Evolutionary conservation across 2,888 invertebrate species (phyloP).

Genomic region (Monochamus alternatus): DNA sequence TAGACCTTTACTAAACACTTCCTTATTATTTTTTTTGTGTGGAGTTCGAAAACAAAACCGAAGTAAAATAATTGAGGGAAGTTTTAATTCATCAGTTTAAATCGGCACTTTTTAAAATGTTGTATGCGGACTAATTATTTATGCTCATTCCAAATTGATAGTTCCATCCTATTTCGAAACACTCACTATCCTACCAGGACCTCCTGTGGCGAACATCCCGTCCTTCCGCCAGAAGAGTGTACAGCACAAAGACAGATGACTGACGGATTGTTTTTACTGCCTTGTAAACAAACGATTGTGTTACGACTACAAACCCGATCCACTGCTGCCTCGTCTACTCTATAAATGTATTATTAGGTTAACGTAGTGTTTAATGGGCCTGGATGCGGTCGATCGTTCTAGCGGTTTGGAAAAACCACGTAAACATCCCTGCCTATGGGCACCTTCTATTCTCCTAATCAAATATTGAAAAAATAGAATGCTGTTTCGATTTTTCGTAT

Average conservation of each 20-base stretch:
- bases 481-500: too few relatives aligned
- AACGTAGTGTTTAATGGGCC: conserved; percentile 64
- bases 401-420: conserved; percentile 54
- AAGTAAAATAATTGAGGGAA: too few relatives aligned
- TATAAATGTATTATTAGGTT: conserved; percentile 66
- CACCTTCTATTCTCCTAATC: not conserved
- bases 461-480: too few relatives aligned
- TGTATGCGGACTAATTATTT: too few relatives aligned
- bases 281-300: conserved; percentile 69
- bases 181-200: conserved; percentile 4
- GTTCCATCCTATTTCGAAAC: too few relatives aligned
- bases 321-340: conserved; percentile 35
- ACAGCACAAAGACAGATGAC: conserved; percentile 71
- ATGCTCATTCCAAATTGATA: too few relatives aligned
- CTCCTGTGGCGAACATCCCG: conserved; percentile 30
- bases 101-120: too few relatives aligned
- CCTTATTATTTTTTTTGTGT: too few relatives aligned
- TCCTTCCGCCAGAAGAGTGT: conserved; percentile 60
- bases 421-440: conserved; percentile 37
- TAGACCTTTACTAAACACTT: too few relatives aligned
- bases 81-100: too few relatives aligned
- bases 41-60: too few relatives aligned
- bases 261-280: conserved; percentile 71
- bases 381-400: conserved; percentile 58
- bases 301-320: conserved; percentile 50